Percentiles rank a stretch among this genome's conserved stretches.
Conservation (phyloP, 2,888 invertebrate species). For the Oeneis ivallda region DNA sequence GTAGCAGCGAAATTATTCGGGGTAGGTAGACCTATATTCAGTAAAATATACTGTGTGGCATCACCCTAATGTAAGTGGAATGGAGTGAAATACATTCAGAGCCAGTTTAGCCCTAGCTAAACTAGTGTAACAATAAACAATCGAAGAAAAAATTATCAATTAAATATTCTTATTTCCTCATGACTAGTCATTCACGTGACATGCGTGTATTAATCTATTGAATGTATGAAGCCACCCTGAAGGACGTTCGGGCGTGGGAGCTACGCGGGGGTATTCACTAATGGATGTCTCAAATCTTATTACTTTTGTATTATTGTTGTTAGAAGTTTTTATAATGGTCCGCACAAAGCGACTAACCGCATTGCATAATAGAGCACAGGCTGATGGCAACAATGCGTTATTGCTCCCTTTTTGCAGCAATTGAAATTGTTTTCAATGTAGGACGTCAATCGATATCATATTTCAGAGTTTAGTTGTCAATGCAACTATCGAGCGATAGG, state of each 20-base stretch:
- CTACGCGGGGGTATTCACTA: conserved; percentile 68
- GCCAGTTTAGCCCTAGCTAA: background rate
- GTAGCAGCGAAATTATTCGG: background rate
- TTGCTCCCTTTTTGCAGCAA: conserved; percentile 54
- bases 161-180: conserved; percentile 2
- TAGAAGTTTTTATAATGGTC: conserved; percentile 55
- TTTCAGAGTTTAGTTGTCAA: conserved; percentile 31
- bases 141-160: conserved; percentile 18
- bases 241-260: conserved; percentile 71
- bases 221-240: conserved; percentile 54
- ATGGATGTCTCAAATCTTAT: conserved; percentile 70
- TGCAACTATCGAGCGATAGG: conserved; percentile 9
- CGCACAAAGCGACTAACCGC: conserved; percentile 54
- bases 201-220: conserved; percentile 45
- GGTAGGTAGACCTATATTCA: background rate
- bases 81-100: background rate
- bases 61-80: background rate
- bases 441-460: conserved; percentile 34
- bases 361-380: conserved; percentile 54
- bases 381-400: conserved; percentile 48
- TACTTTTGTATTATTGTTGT: conserved; percentile 73
- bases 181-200: conserved; percentile 20
- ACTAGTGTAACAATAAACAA: conserved; percentile 10
- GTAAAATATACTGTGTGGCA: background rate
- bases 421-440: conserved; percentile 42